Evolutionary conservation across 2,797 vertebrate species (phyloP).

Genomic region (Pseudocheirus occidentalis): DNA sequence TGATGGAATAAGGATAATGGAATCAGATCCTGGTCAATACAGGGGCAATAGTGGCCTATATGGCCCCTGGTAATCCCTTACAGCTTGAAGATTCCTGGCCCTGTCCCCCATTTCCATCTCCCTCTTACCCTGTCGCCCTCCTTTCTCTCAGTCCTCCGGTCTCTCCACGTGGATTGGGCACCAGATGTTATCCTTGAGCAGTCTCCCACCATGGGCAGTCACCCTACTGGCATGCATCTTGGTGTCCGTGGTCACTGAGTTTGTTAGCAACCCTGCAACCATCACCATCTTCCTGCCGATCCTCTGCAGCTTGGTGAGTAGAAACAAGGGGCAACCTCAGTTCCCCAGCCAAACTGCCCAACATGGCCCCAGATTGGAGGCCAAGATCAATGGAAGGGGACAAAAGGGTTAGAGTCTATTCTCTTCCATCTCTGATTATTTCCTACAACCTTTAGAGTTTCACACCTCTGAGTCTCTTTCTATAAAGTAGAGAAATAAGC

Average conservation of each 20-base stretch:
- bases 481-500: background rate
- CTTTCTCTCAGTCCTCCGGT: slow-evolving; percentile 90
- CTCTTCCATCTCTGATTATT: background rate
- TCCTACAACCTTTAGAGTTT: background rate
- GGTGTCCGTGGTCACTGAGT: slow-evolving; percentile 96
- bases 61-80: background rate
- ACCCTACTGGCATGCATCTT: slow-evolving; percentile 95
- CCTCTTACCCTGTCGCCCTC: background rate
- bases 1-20: background rate
- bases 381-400: background rate
- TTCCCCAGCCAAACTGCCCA: background rate
- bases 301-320: slow-evolving; percentile 94
- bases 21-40: background rate
- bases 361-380: background rate
- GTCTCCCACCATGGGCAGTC: slow-evolving; percentile 95
- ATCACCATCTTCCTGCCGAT: slow-evolving; percentile 99
- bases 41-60: background rate
- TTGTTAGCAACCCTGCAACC: slow-evolving; percentile 98
- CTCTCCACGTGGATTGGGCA: slow-evolving; percentile 96
- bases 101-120: background rate
- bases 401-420: background rate
- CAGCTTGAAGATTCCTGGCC: background rate
- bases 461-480: background rate
- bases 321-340: background rate
- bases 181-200: slow-evolving; percentile 96